phyloP scores from a whole-genome alignment of 2,113 vertebrate species.

The Scomber scombrus region DNA sequence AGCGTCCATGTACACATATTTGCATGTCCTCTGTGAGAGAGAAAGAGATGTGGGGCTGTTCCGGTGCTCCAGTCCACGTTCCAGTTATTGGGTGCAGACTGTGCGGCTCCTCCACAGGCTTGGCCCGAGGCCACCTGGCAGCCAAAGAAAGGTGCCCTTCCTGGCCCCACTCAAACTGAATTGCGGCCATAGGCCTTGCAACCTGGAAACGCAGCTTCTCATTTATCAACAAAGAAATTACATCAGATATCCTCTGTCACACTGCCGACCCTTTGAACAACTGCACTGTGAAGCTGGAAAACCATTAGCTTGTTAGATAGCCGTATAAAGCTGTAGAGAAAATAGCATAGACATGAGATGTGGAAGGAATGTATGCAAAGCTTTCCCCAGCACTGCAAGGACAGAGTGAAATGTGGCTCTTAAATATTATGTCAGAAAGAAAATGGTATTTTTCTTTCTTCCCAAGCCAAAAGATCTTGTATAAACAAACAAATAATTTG shows the following conservation, averaged over 20 bases:
- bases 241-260: conserved; percentile 83
- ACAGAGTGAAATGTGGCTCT: conserved; percentile 75
- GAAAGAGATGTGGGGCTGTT: conserved; percentile 75
- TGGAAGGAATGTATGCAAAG: conserved; percentile 80
- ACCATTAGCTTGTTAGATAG: conserved; percentile 80
- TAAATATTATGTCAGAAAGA: conserved; percentile 79
- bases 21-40: conserved; percentile 56
- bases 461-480: conserved; percentile 72
- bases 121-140: conserved; percentile 87
- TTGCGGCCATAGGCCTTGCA: conserved; percentile 79
- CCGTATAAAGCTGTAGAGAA: conserved; percentile 79
- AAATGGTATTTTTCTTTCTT: conserved; percentile 66
- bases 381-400: conserved; percentile 61
- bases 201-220: conserved; percentile 85
- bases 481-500: conserved; percentile 82
- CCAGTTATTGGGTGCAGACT: conserved; percentile 87
- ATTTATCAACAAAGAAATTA: conserved; percentile 86
- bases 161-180: conserved; percentile 83
- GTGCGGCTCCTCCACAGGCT: conserved; percentile 82
- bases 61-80: conserved; percentile 77
- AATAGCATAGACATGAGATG: conserved; percentile 73
- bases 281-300: conserved; percentile 70
- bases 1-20: conserved; percentile 17
- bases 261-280: conserved; percentile 74
- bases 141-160: conserved; percentile 88